Base-by-base conservation (phyloP, 2,113 vertebrate species). In the Megaleporinus macrocephalus region DNA sequence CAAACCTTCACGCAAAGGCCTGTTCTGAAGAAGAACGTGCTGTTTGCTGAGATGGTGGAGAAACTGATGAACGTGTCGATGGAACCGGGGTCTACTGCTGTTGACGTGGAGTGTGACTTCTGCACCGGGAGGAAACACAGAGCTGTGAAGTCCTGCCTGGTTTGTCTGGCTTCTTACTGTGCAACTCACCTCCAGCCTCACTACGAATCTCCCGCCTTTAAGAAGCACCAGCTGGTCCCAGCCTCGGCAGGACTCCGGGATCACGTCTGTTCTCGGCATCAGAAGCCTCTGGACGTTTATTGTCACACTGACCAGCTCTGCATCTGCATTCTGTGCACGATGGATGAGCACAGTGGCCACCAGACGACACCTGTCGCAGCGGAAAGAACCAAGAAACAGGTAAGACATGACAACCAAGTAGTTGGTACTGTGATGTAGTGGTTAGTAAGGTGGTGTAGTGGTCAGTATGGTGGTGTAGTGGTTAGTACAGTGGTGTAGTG, bases 121-220 rank as follows among this genome's bases (percentile, higher is more conserved):
- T 51, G 49, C 49, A 51, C 15, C 5, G 49, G 49, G 14, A 51
- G 24, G 22, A 33, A 29, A 74, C 2, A 11, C 13, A 20, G 27
- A 74, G 72, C 49, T 44, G 29, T 57, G 26, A 74, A 57, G 26
- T 57, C 49, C 20, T 74, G 72, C 49, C 51, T 74, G 16, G 72
- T 57, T 0, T 74, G 51, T 33, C 30, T 74, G 72, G 51, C n/a
- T 4, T 61, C 57, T 1, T 61, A 61, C 57, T 22, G 57, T 9
- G 22, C 6, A 10, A 22, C 57, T 57, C 72, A 74, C 72, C 27
- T 55, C 16, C 27, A 74, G 20, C 49, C 49, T 51, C 49, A 51
- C 5, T 18, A 51, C 5, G 14, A 7, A 2, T 55, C 55, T 27
- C 72, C 57, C 1, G 57, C 57, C 22, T 61, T 49, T 55, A 74